Conservation (phyloP, 64 coral and sea anemone species). For the Platygyra sinensis region DNA sequence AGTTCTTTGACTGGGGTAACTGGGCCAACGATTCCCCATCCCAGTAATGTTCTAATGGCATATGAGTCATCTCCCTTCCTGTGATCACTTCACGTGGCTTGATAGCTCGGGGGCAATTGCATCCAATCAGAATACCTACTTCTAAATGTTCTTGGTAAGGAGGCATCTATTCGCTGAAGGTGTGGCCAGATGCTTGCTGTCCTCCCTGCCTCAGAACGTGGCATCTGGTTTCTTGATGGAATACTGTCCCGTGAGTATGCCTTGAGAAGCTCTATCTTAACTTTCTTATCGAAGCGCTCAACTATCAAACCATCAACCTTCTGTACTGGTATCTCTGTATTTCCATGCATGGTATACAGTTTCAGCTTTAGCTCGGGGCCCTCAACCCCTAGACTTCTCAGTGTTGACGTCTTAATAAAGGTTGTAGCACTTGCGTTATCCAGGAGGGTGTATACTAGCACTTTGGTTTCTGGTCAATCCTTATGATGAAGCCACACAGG, state of each 20-base stretch:
- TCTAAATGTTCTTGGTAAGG: not conserved
- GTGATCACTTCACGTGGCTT: slow-evolving; percentile 28
- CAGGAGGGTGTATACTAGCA: too few species aligned
- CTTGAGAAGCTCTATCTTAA: not conserved
- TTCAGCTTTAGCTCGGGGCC: too few species aligned
- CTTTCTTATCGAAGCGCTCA: not conserved
- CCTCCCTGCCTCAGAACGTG: not conserved
- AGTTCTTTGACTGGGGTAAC: not conserved
- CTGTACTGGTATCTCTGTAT: slow-evolving; percentile 1
- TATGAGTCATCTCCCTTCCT: not conserved
- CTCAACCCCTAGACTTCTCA: too few species aligned
- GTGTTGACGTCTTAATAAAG: too few species aligned
- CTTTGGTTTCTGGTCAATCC: too few species aligned
- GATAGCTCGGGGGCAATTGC: not conserved
- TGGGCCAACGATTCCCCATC: slow-evolving; percentile 16
- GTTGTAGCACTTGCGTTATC: too few species aligned
- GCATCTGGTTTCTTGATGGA: not conserved
- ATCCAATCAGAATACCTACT: not conserved
- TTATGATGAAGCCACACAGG: too few species aligned
- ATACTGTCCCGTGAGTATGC: not conserved
- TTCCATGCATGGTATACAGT: not conserved
- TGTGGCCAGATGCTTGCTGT: not conserved
- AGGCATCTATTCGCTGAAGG: too few species aligned
- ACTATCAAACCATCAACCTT: not conserved
- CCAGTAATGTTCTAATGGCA: not conserved